A percentile compares a stretch with the other conserved stretches of the same genome.
These are phyloP conservation scores for Stichopus horrens DNA, from an alignment of 53 echinoderm and acorn worm genomes.

Conservation along the genomic window DNA sequence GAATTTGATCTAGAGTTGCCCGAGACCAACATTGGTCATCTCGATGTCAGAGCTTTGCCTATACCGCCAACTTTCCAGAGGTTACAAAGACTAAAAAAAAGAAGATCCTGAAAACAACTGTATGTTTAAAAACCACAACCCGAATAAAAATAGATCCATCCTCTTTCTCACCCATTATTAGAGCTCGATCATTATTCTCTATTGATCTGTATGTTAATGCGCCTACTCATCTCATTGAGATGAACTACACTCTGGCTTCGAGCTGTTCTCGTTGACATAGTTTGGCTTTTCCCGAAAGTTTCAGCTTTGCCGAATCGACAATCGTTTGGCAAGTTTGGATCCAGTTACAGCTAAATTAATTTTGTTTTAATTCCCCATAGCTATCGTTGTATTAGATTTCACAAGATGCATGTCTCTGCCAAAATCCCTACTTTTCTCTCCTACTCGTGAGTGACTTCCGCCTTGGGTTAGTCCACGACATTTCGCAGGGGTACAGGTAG, in stretches of 20 bases:
- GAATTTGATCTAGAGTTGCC: too few species aligned
- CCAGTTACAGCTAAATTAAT: constrained; percentile 46
- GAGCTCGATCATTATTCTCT: constrained; percentile 2
- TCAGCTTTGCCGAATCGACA: constrained; percentile 33
- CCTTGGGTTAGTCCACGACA: constrained; percentile 5
- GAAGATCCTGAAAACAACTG: constrained; percentile 24
- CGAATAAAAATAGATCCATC: constrained; percentile 3
- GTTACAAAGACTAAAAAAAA: neutral
- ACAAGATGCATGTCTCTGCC: neutral
- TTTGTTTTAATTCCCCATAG: constrained; percentile 43
- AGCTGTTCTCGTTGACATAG: constrained; percentile 24
- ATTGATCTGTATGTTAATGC: constrained; percentile 35
- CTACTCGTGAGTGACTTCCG: neutral
- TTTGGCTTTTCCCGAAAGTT: constrained; percentile 9
- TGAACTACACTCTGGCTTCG: constrained; percentile 11
- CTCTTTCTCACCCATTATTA: neutral
- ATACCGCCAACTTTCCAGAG: neutral
- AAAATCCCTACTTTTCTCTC: neutral
- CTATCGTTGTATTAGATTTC: constrained; percentile 32
- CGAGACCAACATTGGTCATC: constrained; percentile 7
- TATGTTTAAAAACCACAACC: constrained; percentile 5
- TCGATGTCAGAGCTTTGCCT: constrained; percentile 25
- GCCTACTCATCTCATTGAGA: constrained; percentile 1
- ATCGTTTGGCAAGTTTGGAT: constrained; percentile 26
- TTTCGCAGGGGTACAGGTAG: neutral